Base-by-base conservation (phyloP, 2,888 invertebrate genomes). In the Iphiclides podalirius region DNA sequence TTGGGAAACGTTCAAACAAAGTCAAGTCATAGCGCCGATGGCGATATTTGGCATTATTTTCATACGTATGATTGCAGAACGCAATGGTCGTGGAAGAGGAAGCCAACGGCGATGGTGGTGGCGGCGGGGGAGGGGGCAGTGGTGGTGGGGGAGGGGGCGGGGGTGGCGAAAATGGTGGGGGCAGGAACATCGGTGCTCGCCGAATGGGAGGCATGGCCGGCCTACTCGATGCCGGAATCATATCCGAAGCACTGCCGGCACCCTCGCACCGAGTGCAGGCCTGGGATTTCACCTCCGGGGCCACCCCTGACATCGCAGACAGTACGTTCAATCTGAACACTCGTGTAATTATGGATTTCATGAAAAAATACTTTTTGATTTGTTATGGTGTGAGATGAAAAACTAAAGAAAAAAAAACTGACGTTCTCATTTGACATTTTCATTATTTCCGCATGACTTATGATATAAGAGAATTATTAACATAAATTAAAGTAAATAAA, bases 251-350 rank as follows among this genome's bases (percentile, higher is more conserved):
- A 2, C 86, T 92, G 37, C 90, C 92, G 20, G 91, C 92, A 37
- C 92, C 93, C 35, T 93, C 93, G 60, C 94, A 95, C 78, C 89
- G 96, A 57, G 94, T 96, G 61, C 96, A 96, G 80, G 93, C 92
- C 35, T 96, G 96, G 96, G 94, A 95, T 83, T 94, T 96, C 76
- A 91, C 92, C 2, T 87, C 91, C 36, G 92, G 91, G 53, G 80
- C 87, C 60, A 91, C 95, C 54, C 95, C 95, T 0, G 92, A 94
- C 64, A 93, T 95, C 54, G 90, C 91, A 34, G 91, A 94, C 70
- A 89, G 95, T 95, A 75, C 4, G 47, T 40, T 26, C n/a, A n/a
- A n/a, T n/a, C n/a, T n/a, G n/a, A n/a, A n/a, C n/a, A n/a, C n/a
- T n/a, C n/a, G n/a, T n/a, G n/a, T n/a, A n/a, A n/a, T n/a, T n/a